Percentiles rank a stretch among this genome's conserved stretches.
phyloP scores from a whole-genome alignment of 1,140 invertebrate genomes.

The Camponotus pennsylvanicus region DNA sequence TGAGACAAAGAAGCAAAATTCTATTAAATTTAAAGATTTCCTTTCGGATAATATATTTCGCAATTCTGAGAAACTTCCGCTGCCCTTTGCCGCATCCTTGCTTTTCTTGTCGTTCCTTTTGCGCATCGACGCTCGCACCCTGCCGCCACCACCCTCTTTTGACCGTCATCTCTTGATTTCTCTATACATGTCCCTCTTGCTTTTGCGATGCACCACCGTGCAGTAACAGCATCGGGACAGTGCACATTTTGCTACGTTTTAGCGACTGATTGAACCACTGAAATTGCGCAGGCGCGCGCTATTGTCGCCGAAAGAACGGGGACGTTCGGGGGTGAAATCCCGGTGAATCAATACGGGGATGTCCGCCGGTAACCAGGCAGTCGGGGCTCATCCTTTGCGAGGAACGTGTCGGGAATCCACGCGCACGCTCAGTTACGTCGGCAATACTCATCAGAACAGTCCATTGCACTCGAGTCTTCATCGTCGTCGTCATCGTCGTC shows the following conservation, averaged over 20 bases:
- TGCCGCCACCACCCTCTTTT: not conserved
- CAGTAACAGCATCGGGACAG: conserved; percentile 66
- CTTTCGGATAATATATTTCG: conserved; percentile 13
- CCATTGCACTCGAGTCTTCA: conserved; percentile 45
- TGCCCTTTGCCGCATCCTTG: not conserved
- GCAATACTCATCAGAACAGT: conserved; percentile 29
- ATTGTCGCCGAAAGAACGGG: conserved; percentile 13
- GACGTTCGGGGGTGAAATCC: conserved; percentile 53
- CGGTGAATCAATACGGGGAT: conserved; percentile 85
- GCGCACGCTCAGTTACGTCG: conserved; percentile 41
- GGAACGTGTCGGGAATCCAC: conserved; percentile 59
- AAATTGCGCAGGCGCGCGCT: conserved; percentile 70
- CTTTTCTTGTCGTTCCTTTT: conserved; percentile 5
- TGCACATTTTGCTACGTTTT: conserved; percentile 61
- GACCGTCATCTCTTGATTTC: conserved; percentile 34
- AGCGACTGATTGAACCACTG: conserved; percentile 72
- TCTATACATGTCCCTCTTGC: not conserved
- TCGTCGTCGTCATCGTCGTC: conserved; percentile 4
- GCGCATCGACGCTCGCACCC: conserved; percentile 25
- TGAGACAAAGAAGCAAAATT: not conserved
- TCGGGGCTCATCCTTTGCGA: conserved; percentile 81
- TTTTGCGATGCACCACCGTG: conserved; percentile 47
- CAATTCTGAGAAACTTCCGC: not conserved
- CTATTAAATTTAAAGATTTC: not conserved
- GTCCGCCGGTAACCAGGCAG: conserved; percentile 82